Evolutionary conservation across 2,797 vertebrate species (phyloP), one percentile per base, ranked within the genome.

Genomic region (Mormyrops attenuatus): DNA sequence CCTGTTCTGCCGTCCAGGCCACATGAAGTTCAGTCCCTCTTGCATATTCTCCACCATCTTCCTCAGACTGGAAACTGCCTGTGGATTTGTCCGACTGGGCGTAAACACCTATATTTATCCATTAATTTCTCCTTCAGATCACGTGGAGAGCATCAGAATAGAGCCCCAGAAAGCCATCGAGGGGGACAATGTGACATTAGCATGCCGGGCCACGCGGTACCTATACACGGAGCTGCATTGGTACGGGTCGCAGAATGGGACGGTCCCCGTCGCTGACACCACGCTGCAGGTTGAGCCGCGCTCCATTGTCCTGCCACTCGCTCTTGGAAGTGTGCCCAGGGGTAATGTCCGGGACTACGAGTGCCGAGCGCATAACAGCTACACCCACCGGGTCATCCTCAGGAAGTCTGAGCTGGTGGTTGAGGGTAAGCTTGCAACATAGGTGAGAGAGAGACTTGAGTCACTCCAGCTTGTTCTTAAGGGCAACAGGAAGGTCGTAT

Each of bases 131-230:
- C 4, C 30, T 17, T 30, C 57, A 96, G 96, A 96, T 93, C 91
- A 92, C 0, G 0, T 84, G 0, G 94, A 95, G 53, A 91, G 93
- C 73, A 90, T 96, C 41, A 88, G 89, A 90, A 92, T 94, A n/a
- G 26, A 90, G 53, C 94, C 96, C 49, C 90, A 0, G 88, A 91
- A 34, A 1, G 95, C 94, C 85, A 94, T 97, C 0, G 95, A 96
- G 82, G 96, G 97, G 1, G 94, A 93, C 0, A 89, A 97, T 0
- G 89, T 96, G 47, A 95, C 5, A 2, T 92, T 99, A 91, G 96
- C 94, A 60, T 99, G 98, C 92, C 91, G 92, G 30, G 97, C 96
- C 4, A 93, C 97, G 80, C 97, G 94, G 86, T 98, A 96, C 93
- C 94, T 97, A 85, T 97, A 97, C 93, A 96, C 93, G 3, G 92